Percentiles rank a stretch among this genome's conserved stretches.
phyloP scores from a whole-genome alignment of 2,113 vertebrate genomes.

The Dinomys branickii region DNA sequence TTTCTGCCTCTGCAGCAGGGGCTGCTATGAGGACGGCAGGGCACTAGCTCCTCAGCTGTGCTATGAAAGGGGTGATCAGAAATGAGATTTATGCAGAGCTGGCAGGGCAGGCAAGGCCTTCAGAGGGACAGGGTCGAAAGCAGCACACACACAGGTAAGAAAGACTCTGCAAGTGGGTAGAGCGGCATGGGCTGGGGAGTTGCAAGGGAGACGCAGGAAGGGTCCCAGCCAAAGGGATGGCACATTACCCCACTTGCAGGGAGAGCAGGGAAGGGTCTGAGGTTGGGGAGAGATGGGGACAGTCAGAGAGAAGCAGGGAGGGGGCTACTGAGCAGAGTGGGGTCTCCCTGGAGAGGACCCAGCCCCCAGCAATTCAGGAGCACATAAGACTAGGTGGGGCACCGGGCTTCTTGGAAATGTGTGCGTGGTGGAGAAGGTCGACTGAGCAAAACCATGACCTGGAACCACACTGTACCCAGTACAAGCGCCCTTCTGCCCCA shows the following conservation, averaged over 20 bases:
- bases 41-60: not conserved
- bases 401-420: not conserved
- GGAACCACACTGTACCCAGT: not conserved
- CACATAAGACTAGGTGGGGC: not conserved
- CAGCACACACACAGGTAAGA: not conserved
- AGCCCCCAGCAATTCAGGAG: not conserved
- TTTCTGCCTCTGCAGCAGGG: not conserved
- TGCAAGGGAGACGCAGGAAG: not conserved
- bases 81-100: not conserved
- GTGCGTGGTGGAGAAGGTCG: not conserved
- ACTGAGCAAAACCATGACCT: accelerated
- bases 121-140: not conserved
- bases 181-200: not conserved
- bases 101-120: not conserved
- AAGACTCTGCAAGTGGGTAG: accelerated
- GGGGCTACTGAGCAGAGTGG: not conserved
- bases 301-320: too few relatives aligned
- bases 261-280: not conserved
- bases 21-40: accelerated
- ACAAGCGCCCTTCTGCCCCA: not conserved
- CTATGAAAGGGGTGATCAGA: accelerated
- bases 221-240: not conserved
- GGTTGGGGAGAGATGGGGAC: not conserved
- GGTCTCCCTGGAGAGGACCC: accelerated
- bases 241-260: not conserved